Conservation (phyloP, 2,888 invertebrate genomes). For the Bruchidius siliquastri region DNA sequence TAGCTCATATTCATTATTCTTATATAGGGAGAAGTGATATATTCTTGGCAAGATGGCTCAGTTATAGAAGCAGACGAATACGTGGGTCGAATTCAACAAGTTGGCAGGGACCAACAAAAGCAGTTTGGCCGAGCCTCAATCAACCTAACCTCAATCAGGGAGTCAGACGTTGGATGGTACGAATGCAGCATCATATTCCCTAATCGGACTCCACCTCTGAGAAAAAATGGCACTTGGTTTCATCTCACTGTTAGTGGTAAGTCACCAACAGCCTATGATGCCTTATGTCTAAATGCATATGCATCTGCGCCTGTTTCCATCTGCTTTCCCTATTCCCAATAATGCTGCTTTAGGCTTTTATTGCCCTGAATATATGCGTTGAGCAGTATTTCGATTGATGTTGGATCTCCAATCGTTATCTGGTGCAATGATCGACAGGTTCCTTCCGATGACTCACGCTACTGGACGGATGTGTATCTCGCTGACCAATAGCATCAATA, state of each 20-base stretch:
- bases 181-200: conserved; percentile 86
- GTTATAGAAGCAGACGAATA: conserved; percentile 65
- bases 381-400: no score
- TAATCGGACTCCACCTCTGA: conserved; percentile 77
- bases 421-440: no score
- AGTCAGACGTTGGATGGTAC: conserved; percentile 88
- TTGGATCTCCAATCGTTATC: no score
- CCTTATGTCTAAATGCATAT: no score
- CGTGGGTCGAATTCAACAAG: conserved; percentile 65
- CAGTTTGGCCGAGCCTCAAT: conserved; percentile 64
- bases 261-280: no score
- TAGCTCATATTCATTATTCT: no score
- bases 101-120: conserved; percentile 43
- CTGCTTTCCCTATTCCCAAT: no score
- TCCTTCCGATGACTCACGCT: no score
- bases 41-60: conserved; percentile 75
- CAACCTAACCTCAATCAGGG: conserved; percentile 81
- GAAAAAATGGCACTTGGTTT: conserved; percentile 87
- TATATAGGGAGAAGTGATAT: conserved; percentile 64
- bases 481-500: no score
- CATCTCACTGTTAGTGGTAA: conserved; percentile 82
- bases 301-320: not conserved
- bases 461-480: no score
- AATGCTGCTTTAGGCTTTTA: no score
- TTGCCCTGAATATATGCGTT: no score